These are phyloP conservation scores for Beris chalybata DNA, from an alignment of 2,888 invertebrate species.

Conservation along the genomic window DNA sequence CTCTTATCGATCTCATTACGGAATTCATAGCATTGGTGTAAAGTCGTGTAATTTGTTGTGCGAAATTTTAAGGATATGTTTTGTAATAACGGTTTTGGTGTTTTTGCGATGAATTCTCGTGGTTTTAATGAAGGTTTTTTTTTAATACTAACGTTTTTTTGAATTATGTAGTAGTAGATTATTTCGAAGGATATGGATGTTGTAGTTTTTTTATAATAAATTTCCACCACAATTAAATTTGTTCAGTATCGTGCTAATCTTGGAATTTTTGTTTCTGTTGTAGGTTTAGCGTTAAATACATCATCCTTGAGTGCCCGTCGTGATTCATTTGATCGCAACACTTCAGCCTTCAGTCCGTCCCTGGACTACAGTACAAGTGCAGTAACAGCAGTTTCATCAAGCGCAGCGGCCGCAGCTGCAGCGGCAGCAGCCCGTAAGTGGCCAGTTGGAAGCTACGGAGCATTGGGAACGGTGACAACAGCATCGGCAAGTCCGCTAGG, in stretches of 20 bases:
- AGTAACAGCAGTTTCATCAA: constrained; percentile 52
- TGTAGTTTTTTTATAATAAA: no score
- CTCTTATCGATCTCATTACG: no score
- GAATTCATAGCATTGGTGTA: no score
- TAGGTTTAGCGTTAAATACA: constrained; percentile 67
- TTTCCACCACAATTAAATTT: no score
- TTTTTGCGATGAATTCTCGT: background rate
- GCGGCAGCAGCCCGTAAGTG: constrained; percentile 57
- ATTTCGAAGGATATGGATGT: no score
- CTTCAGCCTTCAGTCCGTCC: constrained; percentile 75
- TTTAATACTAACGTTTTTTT: no score
- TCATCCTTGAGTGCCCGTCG: constrained; percentile 69
- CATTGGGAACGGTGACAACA: constrained; percentile 49
- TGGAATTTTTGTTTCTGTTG: constrained; percentile 1
- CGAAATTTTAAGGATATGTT: no score
- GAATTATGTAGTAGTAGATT: no score
- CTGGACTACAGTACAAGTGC: constrained; percentile 65
- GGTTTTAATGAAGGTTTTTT: background rate
- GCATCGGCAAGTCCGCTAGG: constrained; percentile 60
- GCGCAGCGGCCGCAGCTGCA: constrained; percentile 53
- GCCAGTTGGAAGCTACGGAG: constrained; percentile 56
- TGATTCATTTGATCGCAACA: constrained; percentile 78
- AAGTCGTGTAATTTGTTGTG: no score
- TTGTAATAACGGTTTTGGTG: no score
- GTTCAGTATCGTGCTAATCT: no score